A percentile compares a stretch with the other conserved stretches of the same genome.
Conservation (phyloP, 2,888 invertebrate genomes). For the Pristionchus entomophagus region DNA sequence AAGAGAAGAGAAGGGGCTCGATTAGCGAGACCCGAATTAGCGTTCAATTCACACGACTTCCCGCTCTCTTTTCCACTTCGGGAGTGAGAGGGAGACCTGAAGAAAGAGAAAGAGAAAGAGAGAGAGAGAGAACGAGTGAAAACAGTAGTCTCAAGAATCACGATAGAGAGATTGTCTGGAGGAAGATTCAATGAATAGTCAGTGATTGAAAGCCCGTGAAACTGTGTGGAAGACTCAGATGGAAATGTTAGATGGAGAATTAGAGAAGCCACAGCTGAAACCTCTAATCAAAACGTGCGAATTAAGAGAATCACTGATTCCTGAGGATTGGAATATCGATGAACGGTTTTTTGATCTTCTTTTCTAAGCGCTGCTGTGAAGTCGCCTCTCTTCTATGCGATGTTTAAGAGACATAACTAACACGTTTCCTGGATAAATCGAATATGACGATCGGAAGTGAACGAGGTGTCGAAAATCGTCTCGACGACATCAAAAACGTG, state of each 20-base stretch:
- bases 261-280: not conserved
- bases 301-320: not conserved
- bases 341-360: no score
- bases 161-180: not conserved
- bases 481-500: not conserved
- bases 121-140: not conserved
- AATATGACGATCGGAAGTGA: not conserved
- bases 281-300: not conserved
- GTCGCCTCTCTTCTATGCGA: not conserved
- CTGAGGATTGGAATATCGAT: not conserved
- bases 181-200: not conserved
- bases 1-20: not conserved
- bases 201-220: not conserved
- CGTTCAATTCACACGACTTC: not conserved
- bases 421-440: not conserved
- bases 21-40: constrained; percentile 10
- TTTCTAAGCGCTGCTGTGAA: no score
- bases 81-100: not conserved
- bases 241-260: not conserved
- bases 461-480: not conserved
- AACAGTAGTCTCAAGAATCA: not conserved
- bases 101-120: not conserved
- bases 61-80: not conserved
- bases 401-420: not conserved
- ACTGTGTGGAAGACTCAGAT: not conserved